Evolutionary conservation across 2,113 vertebrate genomes (phyloP), one percentile per base, ranked within the genome.

Genomic region (Motacilla alba): DNA sequence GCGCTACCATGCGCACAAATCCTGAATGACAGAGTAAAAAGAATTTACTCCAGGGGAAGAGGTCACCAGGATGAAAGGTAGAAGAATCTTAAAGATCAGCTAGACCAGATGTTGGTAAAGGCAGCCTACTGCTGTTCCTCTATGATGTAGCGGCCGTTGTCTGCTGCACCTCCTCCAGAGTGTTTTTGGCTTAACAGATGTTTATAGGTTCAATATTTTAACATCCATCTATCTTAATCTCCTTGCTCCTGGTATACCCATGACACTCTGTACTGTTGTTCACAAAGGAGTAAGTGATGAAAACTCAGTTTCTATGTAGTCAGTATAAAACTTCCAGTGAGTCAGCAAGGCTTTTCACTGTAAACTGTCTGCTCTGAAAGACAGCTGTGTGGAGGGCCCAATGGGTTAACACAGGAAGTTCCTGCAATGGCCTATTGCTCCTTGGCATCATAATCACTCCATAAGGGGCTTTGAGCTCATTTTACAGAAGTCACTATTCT

Each of bases 131-230:
- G 41, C 93, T 95, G 89, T 74, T 95, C 60, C 60, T 63, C 91
- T 67, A 8, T 1, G 8, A 70, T 67, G 68, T 21, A 90, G 83
- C 3, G 1, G 86, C 56, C 72, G 76, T 73, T 80, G 63, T 90
- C 53, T 93, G 82, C 86, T 77, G 63, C 76, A 89, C 59, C 72
- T 88, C 75, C 90, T 94, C 84, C 74, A 87, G 83, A 81, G 92
- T 79, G 44, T 84, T 95, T 95, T 96, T 94, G 93, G 73, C 74
- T 94, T 94, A 96, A 86, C 88, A 95, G 95, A 96, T 91, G 86
- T 93, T 95, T 94, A 94, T 74, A 81, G 43, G 84, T 63, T 89
- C 76, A 81, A 15, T 78, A 88, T 92, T 95, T 94, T 95, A 95
- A 76, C 46, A 94, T 69, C 39, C 86, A 93, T 89, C 93, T 94